Percentiles rank a stretch among this genome's conserved stretches.
Evolutionary conservation across 2,888 invertebrate genomes (phyloP).

Genomic region (Drosophila leonis): DNA sequence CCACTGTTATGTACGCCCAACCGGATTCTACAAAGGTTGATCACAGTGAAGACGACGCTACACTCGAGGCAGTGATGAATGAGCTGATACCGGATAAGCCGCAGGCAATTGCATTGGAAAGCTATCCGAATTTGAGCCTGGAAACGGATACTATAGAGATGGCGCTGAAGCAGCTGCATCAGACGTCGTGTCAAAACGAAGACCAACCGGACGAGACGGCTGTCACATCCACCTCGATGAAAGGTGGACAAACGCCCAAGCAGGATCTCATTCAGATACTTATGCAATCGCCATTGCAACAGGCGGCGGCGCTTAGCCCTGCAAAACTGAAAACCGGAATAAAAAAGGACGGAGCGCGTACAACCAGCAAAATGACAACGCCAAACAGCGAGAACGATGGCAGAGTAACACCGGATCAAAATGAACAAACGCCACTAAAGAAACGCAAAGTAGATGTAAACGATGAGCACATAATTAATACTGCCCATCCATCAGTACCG

Average conservation of each 20-base stretch:
- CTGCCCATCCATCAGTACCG: neutral
- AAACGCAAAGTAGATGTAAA: slow-evolving; percentile 39
- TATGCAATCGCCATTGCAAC: slow-evolving; percentile 41
- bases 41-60: slow-evolving; percentile 49
- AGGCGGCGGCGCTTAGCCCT: neutral
- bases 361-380: slow-evolving; percentile 1
- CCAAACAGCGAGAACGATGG: neutral
- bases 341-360: slow-evolving; percentile 10
- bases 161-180: slow-evolving; percentile 52
- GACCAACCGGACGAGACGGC: slow-evolving; percentile 55
- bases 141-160: slow-evolving; percentile 56
- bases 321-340: slow-evolving; percentile 3
- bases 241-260: slow-evolving; percentile 26
- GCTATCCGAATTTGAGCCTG: slow-evolving; percentile 34
- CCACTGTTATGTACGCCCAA: slow-evolving; percentile 52
- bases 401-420: slow-evolving; percentile 4
- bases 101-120: neutral
- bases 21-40: slow-evolving; percentile 69
- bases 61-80: slow-evolving; percentile 32
- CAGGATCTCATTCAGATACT: slow-evolving; percentile 45
- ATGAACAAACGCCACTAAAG: slow-evolving; percentile 38
- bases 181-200: slow-evolving; percentile 23
- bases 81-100: slow-evolving; percentile 14
- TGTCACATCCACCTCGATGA: slow-evolving; percentile 65
- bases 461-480: neutral